A percentile compares a stretch with the other conserved stretches of the same genome.
Evolutionary conservation across 1,140 invertebrate genomes (phyloP).

Genomic region (Druon quercuslanigerum): DNA sequence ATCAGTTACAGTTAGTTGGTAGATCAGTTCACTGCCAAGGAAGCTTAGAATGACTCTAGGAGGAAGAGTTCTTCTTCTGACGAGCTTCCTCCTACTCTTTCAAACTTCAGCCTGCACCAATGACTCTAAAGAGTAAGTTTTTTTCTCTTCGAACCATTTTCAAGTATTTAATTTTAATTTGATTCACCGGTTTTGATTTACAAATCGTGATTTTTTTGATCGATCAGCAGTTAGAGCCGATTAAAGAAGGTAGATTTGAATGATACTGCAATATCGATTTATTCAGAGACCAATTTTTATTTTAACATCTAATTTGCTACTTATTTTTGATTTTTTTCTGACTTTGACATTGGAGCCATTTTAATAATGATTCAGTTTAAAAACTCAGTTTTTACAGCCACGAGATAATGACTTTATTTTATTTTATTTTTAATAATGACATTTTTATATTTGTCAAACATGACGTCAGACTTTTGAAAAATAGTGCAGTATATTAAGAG

Average conservation of each 20-base stretch:
- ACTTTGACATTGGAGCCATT: background rate
- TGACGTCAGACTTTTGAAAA: conserved; percentile 18
- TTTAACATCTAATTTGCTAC: too few relatives aligned
- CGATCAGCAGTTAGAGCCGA: too few relatives aligned
- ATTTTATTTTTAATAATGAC: too few relatives aligned
- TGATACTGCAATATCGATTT: too few relatives aligned
- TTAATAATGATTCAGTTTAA: background rate
- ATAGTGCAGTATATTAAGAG: conserved; percentile 22
- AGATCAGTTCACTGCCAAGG: conserved; percentile 62
- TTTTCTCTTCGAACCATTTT: background rate
- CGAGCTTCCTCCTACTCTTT: background rate
- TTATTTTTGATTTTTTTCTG: background rate
- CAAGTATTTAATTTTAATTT: background rate
- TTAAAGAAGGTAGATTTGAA: too few relatives aligned
- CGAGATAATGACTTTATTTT: background rate
- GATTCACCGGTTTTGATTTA: too few relatives aligned
- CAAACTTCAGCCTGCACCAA: background rate
- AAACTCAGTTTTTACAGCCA: background rate
- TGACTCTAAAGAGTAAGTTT: background rate
- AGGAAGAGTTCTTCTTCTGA: conserved; percentile 43
- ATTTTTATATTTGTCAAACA: conserved; percentile 10
- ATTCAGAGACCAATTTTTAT: too few relatives aligned
- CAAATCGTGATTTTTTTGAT: too few relatives aligned
- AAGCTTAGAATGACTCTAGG: conserved; percentile 58
- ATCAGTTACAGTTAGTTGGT: conserved; percentile 61